Conservation (phyloP, 2,113 vertebrate species). For the Charadrius vociferus region DNA sequence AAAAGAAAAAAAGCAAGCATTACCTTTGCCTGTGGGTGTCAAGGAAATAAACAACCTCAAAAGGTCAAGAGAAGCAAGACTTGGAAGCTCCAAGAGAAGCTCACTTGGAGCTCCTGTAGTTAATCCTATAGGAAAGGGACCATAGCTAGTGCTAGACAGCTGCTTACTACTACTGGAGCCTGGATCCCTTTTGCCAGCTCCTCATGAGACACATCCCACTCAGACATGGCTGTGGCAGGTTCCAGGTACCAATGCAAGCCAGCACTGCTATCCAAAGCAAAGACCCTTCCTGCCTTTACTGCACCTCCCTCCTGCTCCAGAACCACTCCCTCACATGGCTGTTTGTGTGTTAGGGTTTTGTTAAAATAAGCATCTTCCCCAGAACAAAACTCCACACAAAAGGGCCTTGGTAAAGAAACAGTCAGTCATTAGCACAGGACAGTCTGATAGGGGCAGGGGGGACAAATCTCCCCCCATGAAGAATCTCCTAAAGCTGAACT, state of each 20-base stretch:
- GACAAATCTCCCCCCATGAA: background rate
- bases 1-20: background rate
- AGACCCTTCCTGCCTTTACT: background rate
- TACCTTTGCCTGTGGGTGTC: background rate
- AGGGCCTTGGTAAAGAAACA: background rate
- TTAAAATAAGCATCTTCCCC: background rate
- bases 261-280: background rate
- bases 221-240: background rate
- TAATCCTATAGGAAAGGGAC: background rate
- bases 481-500: background rate
- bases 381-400: background rate
- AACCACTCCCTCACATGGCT: fast-evolving
- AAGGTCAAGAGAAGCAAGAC: background rate
- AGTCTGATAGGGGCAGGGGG: fast-evolving
- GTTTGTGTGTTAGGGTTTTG: background rate
- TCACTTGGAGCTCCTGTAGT: background rate
- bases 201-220: background rate
- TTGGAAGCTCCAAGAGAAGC: no score
- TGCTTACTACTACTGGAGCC: background rate
- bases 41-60: background rate
- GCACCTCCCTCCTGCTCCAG: background rate
- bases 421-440: background rate
- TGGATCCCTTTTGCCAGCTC: background rate
- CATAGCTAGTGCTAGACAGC: background rate
- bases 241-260: background rate